These are phyloP conservation scores for human DNA, from an alignment of 2,113 vertebrate genomes.

Conservation along the genomic window GRCh38 chrX:17005501-17006000, in stretches of 20 bases:
- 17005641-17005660: neutral
- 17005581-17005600: neutral
- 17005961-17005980: constrained; percentile 69
- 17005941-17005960: constrained; percentile 40
- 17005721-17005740: neutral
- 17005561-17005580: neutral
- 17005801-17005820: neutral
- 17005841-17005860: constrained; percentile 65
- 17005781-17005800: constrained; percentile 31
- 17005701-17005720: constrained; percentile 15
- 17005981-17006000: constrained; percentile 14
- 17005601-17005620: neutral
- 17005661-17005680: neutral
- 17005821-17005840: neutral
- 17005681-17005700: constrained; percentile 8
- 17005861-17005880: constrained; percentile 46
- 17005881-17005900: constrained; percentile 61
- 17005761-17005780: constrained; percentile 21
- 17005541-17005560: neutral
- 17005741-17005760: constrained; percentile 37
- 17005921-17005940: constrained; percentile 48
- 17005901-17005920: constrained; percentile 31
- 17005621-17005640: neutral
- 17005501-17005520: neutral
- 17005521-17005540: neutral